Base-by-base conservation (phyloP, 2,797 vertebrate genomes). In the Emys orbicularis region DNA sequence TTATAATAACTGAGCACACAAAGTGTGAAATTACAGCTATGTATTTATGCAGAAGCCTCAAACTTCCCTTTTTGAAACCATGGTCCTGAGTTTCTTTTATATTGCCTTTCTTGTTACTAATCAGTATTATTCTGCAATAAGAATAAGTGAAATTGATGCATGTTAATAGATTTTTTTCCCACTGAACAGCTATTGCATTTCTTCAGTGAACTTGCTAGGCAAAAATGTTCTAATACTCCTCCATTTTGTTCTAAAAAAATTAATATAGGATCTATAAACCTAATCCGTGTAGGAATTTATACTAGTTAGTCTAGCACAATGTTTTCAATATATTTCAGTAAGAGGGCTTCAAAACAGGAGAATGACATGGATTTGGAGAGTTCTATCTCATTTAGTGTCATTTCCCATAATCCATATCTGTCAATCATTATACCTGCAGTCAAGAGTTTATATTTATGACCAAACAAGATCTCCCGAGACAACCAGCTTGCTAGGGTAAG, bases 11-110 rank as follows among this genome's bases (percentile, higher is more conserved):
- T 31, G 61, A 96, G 41, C 8, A 0, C 19, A 50, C 84, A 88
- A 74, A 29, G 86, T 72, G 52, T 87, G 41, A 87, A 90, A 93
- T 89, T 41, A 87, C 74, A 90, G 93, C 52, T 88, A 44, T 5
- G 0, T 88, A 23, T 44, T 93, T 95, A 77, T 89, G 11, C 81
- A 72, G 49, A 57, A 91, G 72, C 0, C 53, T 15, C 31, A 41
- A 2, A 2, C 2, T 1, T 76, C 23, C 7, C 65, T 89, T 86
- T 50, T 37, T 56, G 41, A 47, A 34, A 4, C 0, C 56, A 59
- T 47, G n/a, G 61, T 85, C 81, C 15, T 56, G 57, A 88, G 27
- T 50, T 88, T 90, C 72, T 76, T 76, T 5, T 12, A 83, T 53
- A 5, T 41, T 68, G 34, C 37, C 2, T 92, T n/a, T 37, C 72